Conservation (phyloP, 2,888 invertebrate genomes). For the Cybosia mesomella region DNA sequence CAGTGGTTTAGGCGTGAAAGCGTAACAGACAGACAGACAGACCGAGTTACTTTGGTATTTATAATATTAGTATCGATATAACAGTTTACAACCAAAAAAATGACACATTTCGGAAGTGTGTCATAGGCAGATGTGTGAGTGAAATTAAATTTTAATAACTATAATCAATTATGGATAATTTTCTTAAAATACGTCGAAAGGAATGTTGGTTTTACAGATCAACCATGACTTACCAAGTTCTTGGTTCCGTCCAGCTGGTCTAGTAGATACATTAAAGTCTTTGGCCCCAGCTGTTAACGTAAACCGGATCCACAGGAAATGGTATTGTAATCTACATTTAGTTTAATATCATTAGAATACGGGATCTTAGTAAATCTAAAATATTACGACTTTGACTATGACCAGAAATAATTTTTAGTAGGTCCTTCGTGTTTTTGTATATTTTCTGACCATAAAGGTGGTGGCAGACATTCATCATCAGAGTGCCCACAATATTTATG, state of each 20-base stretch:
- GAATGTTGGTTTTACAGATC: background rate
- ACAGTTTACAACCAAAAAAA: background rate
- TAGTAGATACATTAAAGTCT: too few relatives aligned
- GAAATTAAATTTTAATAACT: background rate
- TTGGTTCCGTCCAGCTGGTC: background rate
- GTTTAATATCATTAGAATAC: background rate
- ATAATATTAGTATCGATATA: too few relatives aligned
- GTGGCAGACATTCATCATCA: background rate
- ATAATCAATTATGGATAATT: background rate
- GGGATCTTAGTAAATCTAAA: background rate
- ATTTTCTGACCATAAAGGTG: background rate
- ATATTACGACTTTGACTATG: background rate
- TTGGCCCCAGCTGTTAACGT: background rate
- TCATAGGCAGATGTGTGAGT: background rate
- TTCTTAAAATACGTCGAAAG: background rate
- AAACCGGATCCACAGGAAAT: constrained; percentile 4
- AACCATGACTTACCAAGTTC: background rate
- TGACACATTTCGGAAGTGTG: background rate
- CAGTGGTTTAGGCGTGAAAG: too few relatives aligned
- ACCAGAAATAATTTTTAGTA: background rate
- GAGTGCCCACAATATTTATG: too few relatives aligned
- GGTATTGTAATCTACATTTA: background rate
- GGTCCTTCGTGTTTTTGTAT: too few relatives aligned
- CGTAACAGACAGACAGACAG: too few relatives aligned
- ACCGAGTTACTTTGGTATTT: too few relatives aligned